Base-by-base conservation (phyloP, 2,888 invertebrate species). In the Papilio elwesi region DNA sequence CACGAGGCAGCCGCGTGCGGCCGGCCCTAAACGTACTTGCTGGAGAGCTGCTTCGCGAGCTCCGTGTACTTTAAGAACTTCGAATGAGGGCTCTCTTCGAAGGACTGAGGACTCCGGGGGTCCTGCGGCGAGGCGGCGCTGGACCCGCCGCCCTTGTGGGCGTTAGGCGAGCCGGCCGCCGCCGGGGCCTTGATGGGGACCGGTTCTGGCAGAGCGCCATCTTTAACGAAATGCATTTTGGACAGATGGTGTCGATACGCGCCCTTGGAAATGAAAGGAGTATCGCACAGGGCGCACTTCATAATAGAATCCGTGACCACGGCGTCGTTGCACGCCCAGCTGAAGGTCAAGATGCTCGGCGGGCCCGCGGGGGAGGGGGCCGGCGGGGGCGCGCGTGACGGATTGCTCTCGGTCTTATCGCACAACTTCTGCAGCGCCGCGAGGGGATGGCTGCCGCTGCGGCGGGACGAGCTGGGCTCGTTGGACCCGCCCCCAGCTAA, bases 61-160 rank as follows among this genome's bases (percentile, higher is more conserved):
- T 99, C 98, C 88, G 98, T 98, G 94, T 99, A 99, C 95, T 99
- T 99, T 82, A 98, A 96, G 95, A 99, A 99, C 95, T 99, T 99
- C 82, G 99, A 98, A 93, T 98, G 98, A 67, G 98, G 98, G 88
- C 97, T 98, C 91, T 98, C 98, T 85, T 98, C 98, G 86, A 96
- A 97, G 49, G 95, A 90, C 89, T 95, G 88, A 87, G 95, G 95
- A 79, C 95, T 95, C 76, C 94, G 93, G 70, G 95, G 94, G 82
- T 94, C 95, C 76, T 94, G 94, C 63, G 95, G 95, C 10, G 93
- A 92, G 12, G 91, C 87, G 13, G 92, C 91, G 76, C 87, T 85
- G 43, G 93, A 92, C 53, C 92, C 89, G 10, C 89, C 85, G 77
- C 90, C 85, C 84, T 90, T 90, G 81, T 90, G 90, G 6, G 91